phyloP scores from a whole-genome alignment of 2,888 invertebrate species.

The Fragum sueziense region DNA sequence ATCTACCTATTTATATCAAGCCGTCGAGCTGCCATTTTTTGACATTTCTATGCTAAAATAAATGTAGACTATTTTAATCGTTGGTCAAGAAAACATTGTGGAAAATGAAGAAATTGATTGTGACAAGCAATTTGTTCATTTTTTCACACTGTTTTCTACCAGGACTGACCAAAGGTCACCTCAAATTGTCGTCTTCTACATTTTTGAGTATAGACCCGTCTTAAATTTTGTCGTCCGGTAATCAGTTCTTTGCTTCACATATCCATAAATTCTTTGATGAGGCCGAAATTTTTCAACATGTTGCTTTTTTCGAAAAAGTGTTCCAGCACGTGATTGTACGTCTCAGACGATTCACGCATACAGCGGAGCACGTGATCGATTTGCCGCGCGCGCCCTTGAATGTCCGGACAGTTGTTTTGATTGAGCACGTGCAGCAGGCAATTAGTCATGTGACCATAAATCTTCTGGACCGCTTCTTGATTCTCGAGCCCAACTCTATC shows the following conservation, averaged over 20 bases:
- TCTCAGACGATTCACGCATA: not conserved
- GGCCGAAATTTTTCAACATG: not conserved
- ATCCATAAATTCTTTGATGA: slow-evolving; percentile 3
- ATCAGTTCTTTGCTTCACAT: not conserved
- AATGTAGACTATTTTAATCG: no score
- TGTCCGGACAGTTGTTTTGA: not conserved
- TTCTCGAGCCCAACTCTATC: not conserved
- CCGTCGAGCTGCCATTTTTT: no score
- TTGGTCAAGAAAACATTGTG: no score
- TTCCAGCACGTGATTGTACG: not conserved
- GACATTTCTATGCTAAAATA: no score
- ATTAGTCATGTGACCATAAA: not conserved
- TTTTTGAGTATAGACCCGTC: no score
- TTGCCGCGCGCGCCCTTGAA: not conserved
- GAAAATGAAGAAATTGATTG: no score
- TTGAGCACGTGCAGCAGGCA: not conserved
- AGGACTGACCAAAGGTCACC: no score
- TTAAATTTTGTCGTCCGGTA: no score
- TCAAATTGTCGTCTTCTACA: no score
- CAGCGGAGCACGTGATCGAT: not conserved
- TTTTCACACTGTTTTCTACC: no score
- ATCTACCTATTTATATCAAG: no score
- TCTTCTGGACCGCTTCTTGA: not conserved
- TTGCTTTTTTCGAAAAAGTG: not conserved
- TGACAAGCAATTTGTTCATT: no score